Evolutionary conservation across 2,888 invertebrate genomes (phyloP), one percentile per base, ranked within the genome.

Genomic region (Malachius bipustulatus): DNA sequence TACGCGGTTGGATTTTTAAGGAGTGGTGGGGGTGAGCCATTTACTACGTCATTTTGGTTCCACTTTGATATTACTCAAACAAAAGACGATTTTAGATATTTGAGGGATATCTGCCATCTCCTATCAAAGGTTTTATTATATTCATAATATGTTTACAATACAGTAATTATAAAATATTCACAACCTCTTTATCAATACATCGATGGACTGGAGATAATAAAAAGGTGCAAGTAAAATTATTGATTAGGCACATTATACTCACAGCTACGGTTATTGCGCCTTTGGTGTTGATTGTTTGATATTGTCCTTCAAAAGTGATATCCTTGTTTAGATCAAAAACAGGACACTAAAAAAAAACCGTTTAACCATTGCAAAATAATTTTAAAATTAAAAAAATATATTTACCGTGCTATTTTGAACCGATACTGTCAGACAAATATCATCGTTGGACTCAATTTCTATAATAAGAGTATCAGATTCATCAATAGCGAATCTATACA

Each of bases 251-350:
- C 13, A 29, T 8, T 32, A 38, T 36, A 63, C 70, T 70, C 64
- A 85, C 84, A 43, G 74, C 69, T 15, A 88, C 66, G 1, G 80
- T 79, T 32, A 88, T 77, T 2, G 82, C 83, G 1, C 84, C 85
- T 47, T 77, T 71, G 32, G 66, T 69, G 3, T 77, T 79, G 63
- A 88, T 77, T 0, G 88, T 87, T 49, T 87, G 75, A 57, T 74
- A 77, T 43, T 72, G 74, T 0, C 85, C 85, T 39, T 77, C 73
- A 48, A 77, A 85, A 37, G 78, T 65, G 6, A 87, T 76, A 48
- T 82, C 82, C 37, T 75, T 68, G 46, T 83, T 82, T 39, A 81
- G 69, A 57, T 88, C 88, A 53, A 80, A 79, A 2, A 88, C 82
- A 6, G 88, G 88, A 56, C 88, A 88, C 87, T 88, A 55, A 33